Evolutionary conservation across 2,113 vertebrate genomes (phyloP), one percentile per base, ranked within the genome.

Genomic region (Rhombomys opimus): DNA sequence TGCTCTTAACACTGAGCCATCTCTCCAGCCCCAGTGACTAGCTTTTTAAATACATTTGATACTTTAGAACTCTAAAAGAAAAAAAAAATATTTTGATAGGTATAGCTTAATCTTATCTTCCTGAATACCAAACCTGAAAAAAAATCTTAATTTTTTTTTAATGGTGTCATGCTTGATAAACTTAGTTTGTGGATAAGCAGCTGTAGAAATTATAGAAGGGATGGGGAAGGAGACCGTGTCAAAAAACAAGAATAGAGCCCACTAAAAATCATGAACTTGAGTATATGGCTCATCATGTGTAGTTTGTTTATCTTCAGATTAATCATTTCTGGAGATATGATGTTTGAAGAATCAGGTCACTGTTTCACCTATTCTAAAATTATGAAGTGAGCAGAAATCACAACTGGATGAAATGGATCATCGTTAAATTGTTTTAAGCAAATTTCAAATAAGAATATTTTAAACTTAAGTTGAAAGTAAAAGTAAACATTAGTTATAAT

Each of bases 281-380:
- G 88, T 97, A 82, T 65, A 76, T 94, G 92, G 80, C 41, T 87
- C 57, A 96, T 96, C 93, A 94, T 89, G 73, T 78, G 30, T 87
- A 95, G 92, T 96, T 96, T 97, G 73, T 94, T 97, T 89, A 95
- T 77, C 91, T 95, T 94, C 94, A 82, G 90, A 96, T 97, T 93
- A 95, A 91, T 87, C 86, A 76, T 91, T 75, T 97, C 92, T 97
- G 63, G 50, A 50, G 91, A 92, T 92, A 91, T 78, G 86, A 94
- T 95, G 86, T 87, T 94, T 98, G 87, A 95, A 92, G 96, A 98
- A 95, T 89, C 92, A 93, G 91, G 91, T 95, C 92, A 91, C 81
- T 89, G 7, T 96, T 78, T 81, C 82, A 95, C 92, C 94, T 97
- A 57, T 89, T 94, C 61, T 93, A 89, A 96, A 92, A 95, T 93